Conservation (phyloP, 2,888 invertebrate species). For the Pollenia angustigena region DNA sequence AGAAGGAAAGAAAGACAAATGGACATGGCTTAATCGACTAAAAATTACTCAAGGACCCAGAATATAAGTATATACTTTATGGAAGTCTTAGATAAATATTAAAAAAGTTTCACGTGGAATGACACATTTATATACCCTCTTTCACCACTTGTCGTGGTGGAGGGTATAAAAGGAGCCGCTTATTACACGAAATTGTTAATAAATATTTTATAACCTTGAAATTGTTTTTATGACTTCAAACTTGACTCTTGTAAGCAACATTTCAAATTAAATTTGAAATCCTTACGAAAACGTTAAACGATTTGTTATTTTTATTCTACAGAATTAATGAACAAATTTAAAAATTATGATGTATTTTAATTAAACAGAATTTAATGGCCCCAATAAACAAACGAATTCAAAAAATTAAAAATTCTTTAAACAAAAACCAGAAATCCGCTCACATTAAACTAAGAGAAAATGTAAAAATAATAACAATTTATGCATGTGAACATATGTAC, state of each 20-base stretch:
- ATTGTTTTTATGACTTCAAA: background rate
- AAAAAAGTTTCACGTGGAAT: too few species aligned
- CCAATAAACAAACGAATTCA: slow-evolving; percentile 19
- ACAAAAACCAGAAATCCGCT: background rate
- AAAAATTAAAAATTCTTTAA: slow-evolving; percentile 12
- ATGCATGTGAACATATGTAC: background rate
- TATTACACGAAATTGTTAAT: background rate
- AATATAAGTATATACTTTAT: too few species aligned
- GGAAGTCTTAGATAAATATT: too few species aligned
- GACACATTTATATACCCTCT: too few species aligned
- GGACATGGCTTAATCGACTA: too few species aligned
- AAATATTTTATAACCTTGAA: slow-evolving; percentile 31
- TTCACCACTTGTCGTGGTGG: too few species aligned
- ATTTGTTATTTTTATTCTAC: background rate
- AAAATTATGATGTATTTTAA: slow-evolving; percentile 50
- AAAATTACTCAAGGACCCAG: too few species aligned
- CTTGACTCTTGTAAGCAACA: slow-evolving; percentile 23
- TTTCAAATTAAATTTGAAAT: slow-evolving; percentile 21
- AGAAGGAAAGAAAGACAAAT: too few species aligned
- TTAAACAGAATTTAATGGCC: slow-evolving; percentile 47
- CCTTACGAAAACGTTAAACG: background rate
- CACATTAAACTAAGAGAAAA: background rate
- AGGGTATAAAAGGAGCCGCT: too few species aligned
- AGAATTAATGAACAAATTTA: slow-evolving; percentile 43
- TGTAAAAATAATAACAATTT: slow-evolving; percentile 29